Evolutionary conservation across 2,113 vertebrate species (phyloP).

Genomic region (Balaeniceps rex): DNA sequence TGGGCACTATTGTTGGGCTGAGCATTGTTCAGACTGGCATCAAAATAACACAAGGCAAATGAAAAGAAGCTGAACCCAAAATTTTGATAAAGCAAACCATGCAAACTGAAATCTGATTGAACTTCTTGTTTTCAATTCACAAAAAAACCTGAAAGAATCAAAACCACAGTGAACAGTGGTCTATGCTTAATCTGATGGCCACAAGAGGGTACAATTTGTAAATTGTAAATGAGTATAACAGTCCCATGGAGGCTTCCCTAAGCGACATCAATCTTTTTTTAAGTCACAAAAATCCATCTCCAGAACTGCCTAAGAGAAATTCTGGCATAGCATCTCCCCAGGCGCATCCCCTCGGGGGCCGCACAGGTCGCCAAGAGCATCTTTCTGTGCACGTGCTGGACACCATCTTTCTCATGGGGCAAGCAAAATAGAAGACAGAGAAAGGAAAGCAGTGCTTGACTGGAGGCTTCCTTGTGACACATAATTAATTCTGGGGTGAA

Average conservation of each 20-base stretch:
- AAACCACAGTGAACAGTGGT: not conserved
- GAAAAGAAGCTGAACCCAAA: not conserved
- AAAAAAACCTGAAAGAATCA: not conserved
- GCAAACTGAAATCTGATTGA: not conserved
- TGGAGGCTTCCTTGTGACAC: accelerated
- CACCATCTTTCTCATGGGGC: not conserved
- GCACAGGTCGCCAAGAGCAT: accelerated
- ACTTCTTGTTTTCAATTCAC: not conserved
- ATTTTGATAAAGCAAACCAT: not conserved
- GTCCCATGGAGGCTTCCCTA: not conserved
- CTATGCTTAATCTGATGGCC: not conserved
- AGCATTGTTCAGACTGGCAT: not conserved
- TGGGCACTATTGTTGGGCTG: not conserved
- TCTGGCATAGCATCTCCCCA: not conserved
- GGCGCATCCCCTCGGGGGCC: accelerated
- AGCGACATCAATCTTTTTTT: not conserved
- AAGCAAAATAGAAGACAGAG: not conserved
- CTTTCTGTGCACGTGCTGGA: accelerated
- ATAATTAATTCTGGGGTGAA: not conserved
- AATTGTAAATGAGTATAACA: not conserved
- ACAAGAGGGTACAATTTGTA: conserved; percentile 35
- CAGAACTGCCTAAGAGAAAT: not conserved
- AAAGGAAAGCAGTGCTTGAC: not conserved
- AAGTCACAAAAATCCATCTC: not conserved
- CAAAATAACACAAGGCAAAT: not conserved